Conservation (phyloP, 2,888 invertebrate genomes). For the Drosophila limbata region DNA sequence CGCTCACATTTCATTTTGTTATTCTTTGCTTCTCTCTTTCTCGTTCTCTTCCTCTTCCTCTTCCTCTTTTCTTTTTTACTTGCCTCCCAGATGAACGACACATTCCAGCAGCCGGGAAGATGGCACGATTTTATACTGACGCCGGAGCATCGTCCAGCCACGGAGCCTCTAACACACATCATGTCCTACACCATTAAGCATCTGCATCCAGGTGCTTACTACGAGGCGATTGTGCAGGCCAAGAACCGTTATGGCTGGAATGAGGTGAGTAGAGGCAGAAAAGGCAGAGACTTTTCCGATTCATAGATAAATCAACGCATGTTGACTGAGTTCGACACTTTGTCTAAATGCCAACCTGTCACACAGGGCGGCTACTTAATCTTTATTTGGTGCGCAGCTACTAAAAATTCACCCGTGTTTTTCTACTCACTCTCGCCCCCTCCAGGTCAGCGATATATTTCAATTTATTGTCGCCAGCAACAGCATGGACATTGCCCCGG, state of each 20-base stretch:
- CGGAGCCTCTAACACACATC: constrained; percentile 86
- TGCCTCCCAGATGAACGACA: constrained; percentile 88
- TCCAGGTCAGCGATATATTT: constrained; percentile 90
- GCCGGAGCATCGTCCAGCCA: constrained; percentile 84
- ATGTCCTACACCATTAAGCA: constrained; percentile 89
- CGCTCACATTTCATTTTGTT: constrained; percentile 37
- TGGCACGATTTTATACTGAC: constrained; percentile 88
- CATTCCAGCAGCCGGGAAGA: constrained; percentile 89
- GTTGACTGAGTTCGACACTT: constrained; percentile 47
- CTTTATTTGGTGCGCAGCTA: constrained; percentile 52
- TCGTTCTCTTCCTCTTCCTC: constrained; percentile 3
- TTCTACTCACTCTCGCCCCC: neutral
- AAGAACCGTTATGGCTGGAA: constrained; percentile 92
- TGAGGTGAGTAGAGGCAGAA: constrained; percentile 86
- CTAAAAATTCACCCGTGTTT: constrained; percentile 13
- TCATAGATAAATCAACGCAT: constrained; percentile 45
- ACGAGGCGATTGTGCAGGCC: constrained; percentile 91
- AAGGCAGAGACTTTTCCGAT: constrained; percentile 4
- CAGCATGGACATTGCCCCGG: constrained; percentile 84
- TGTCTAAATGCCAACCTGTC: constrained; percentile 22
- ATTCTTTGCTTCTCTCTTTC: constrained; percentile 2
- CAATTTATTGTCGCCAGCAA: constrained; percentile 87
- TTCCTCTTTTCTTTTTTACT: constrained; percentile 2
- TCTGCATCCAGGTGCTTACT: constrained; percentile 89
- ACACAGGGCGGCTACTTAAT: constrained; percentile 51